Evolutionary conservation across 1,140 invertebrate species (phyloP).

Genomic region (Parapsyche elsis): DNA sequence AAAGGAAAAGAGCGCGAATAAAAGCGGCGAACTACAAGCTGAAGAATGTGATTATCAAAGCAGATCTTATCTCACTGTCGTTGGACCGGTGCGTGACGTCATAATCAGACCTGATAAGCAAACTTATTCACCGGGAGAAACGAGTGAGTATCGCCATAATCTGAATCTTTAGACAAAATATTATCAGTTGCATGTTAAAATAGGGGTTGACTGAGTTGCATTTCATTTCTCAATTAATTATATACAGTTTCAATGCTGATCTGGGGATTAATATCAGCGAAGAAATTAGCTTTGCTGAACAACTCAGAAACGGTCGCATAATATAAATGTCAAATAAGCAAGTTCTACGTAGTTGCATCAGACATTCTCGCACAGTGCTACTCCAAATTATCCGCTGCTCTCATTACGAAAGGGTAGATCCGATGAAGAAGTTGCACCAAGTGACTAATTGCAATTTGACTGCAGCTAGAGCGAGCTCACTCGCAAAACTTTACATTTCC

Average conservation of each 20-base stretch:
- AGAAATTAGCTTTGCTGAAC: no score
- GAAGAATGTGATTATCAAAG: constrained; percentile 68
- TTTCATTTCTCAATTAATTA: no score
- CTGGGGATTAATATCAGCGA: no score
- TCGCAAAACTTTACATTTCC: constrained; percentile 3
- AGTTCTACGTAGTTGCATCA: constrained; percentile 1
- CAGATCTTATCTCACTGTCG: constrained; percentile 68
- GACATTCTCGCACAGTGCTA: not conserved
- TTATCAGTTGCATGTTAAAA: no score
- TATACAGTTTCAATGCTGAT: no score
- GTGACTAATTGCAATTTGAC: constrained; percentile 48
- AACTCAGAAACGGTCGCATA: not conserved
- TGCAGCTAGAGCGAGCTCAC: constrained; percentile 9
- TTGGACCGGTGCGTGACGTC: constrained; percentile 72
- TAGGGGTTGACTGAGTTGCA: no score
- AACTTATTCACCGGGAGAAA: constrained; percentile 71
- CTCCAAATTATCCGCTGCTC: not conserved
- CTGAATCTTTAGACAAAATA: not conserved
- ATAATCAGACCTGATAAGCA: constrained; percentile 71
- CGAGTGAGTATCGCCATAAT: constrained; percentile 64
- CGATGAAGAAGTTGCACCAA: constrained; percentile 39
- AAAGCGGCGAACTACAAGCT: constrained; percentile 55
- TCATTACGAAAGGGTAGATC: not conserved
- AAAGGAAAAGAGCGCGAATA: not conserved
- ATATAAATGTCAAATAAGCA: constrained; percentile 12